phyloP scores from a whole-genome alignment of 2,888 invertebrate species.

The Gandaritis pyraliata region DNA sequence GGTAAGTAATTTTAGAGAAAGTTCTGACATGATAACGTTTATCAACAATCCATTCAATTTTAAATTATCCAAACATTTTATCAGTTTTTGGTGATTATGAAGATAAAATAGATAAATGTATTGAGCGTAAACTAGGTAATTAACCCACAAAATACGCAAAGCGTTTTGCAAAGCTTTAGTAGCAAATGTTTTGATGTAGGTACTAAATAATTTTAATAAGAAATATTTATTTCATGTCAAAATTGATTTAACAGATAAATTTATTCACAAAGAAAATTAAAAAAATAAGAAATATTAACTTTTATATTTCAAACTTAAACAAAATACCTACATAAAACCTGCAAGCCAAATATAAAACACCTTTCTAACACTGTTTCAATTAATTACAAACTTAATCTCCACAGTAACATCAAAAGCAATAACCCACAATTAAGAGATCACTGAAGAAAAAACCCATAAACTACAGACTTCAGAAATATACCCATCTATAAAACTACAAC shows the following conservation, averaged over 20 bases:
- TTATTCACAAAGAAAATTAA: no score
- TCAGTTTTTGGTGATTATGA: not conserved
- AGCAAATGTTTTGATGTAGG: no score
- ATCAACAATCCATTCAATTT: not conserved
- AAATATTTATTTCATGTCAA: no score
- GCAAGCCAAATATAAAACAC: conserved; percentile 1
- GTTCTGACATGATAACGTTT: not conserved
- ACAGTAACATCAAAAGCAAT: conserved; percentile 27
- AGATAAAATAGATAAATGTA: not conserved
- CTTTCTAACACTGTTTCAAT: conserved; percentile 18
- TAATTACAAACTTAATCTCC: conserved; percentile 44
- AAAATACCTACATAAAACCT: no score
- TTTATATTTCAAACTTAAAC: no score
- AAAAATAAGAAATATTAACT: no score
- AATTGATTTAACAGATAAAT: no score
- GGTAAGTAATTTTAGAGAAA: no score
- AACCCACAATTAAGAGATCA: conserved; percentile 31
- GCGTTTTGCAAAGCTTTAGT: no score
- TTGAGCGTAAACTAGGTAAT: no score
- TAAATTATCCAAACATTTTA: not conserved
- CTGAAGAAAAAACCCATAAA: conserved; percentile 23
- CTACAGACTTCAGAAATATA: conserved; percentile 30
- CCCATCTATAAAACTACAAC: conserved; percentile 27
- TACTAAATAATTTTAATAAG: no score
- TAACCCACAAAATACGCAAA: no score